A percentile compares a stretch with the other conserved stretches of the same genome.
Conservation (phyloP, 2,113 vertebrate species). For the Hydrolagus affinis region DNA sequence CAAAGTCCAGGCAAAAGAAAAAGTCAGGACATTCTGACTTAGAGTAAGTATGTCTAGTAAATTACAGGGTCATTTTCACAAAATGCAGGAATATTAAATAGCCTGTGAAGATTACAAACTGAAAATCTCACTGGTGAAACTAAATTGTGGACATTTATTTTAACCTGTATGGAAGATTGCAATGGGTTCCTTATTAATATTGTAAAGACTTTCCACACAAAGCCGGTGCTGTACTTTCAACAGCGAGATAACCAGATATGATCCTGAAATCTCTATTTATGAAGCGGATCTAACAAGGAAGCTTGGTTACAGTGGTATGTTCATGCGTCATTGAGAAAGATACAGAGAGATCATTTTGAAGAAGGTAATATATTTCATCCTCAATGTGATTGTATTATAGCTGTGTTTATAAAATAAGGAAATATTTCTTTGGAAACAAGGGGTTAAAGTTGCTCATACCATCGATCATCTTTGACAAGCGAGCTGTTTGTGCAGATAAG, state of each 20-base stretch:
- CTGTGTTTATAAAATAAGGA: not conserved
- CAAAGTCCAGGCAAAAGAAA: too few species aligned
- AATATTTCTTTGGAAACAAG: not conserved
- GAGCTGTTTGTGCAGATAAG: not conserved
- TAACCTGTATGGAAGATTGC: not conserved
- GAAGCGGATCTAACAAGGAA: not conserved
- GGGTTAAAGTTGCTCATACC: slow-evolving; percentile 7
- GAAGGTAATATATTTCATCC: too few species aligned
- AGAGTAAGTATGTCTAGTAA: too few species aligned
- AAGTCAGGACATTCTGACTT: too few species aligned
- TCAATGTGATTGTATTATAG: not conserved
- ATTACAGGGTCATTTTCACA: too few species aligned
- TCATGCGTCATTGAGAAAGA: not conserved
- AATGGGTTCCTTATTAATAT: not conserved
- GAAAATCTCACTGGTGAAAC: not conserved
- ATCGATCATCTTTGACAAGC: slow-evolving; percentile 20
- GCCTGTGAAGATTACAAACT: not conserved
- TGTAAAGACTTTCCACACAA: not conserved
- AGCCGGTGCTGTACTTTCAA: not conserved
- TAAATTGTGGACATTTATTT: not conserved
- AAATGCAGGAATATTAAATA: not conserved
- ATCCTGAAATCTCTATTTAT: not conserved
- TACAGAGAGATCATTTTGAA: not conserved
- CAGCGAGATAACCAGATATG: too few species aligned
- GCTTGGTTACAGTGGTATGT: not conserved